Percentiles rank a stretch among this genome's conserved stretches.
Conservation (phyloP, 1,140 invertebrate species). For the Myzus persicae region DNA sequence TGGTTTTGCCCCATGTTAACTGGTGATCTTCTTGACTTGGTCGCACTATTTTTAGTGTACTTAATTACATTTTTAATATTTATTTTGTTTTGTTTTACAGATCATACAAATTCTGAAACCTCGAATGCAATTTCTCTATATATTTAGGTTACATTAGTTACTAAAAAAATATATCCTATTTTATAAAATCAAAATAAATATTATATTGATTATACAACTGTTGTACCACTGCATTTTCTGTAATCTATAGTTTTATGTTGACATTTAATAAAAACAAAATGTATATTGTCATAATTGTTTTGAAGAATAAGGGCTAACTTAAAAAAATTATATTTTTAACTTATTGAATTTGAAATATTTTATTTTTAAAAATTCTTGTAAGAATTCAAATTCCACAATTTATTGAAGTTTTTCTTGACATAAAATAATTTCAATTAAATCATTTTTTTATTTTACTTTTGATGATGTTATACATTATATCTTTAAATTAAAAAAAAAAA, state of each 20-base stretch:
- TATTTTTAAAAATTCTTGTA: neutral
- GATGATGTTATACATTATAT: neutral
- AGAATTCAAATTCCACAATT: neutral
- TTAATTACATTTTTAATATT: neutral
- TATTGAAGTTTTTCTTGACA: neutral
- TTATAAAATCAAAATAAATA: constrained; percentile 39
- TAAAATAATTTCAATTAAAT: neutral
- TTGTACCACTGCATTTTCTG: neutral
- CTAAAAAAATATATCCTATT: constrained; percentile 37
- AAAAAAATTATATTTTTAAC: neutral
- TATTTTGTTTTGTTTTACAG: constrained; percentile 36
- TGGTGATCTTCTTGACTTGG: neutral
- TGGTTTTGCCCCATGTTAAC: neutral
- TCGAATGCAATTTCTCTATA: constrained; percentile 16
- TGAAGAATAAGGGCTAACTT: neutral
- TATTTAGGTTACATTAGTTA: constrained; percentile 14
- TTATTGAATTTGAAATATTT: neutral
- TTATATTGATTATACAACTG: neutral
- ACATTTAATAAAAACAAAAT: neutral
- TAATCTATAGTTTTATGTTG: constrained; percentile 8
- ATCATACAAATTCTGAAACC: constrained; percentile 21
- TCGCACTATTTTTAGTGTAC: neutral
- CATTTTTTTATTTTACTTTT: neutral
- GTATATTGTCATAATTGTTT: neutral
- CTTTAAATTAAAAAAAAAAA: neutral